phyloP scores from a whole-genome alignment of 2,888 invertebrate species.

The Oscheius sp. region DNA sequence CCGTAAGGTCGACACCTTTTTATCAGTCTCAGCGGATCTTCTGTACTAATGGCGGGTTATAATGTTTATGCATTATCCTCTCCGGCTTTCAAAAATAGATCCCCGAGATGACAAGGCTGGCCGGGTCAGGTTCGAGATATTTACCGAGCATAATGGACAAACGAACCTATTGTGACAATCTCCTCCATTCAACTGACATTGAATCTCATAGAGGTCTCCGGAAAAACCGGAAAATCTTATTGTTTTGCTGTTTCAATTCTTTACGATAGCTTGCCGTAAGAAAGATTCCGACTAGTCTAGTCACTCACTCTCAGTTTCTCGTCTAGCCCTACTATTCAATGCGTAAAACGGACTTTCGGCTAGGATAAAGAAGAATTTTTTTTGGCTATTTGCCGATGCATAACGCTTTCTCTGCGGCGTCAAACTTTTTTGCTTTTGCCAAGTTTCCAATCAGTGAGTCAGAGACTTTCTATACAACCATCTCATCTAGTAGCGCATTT shows the following conservation, averaged over 20 bases:
- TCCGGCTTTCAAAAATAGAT: slow-evolving; percentile 1
- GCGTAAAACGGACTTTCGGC: not conserved
- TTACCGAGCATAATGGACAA: slow-evolving; percentile 30
- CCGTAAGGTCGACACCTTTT: not conserved
- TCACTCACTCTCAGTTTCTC: no score
- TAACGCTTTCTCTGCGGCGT: not conserved
- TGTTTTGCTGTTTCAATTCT: not conserved
- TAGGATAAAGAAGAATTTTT: not conserved
- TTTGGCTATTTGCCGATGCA: not conserved
- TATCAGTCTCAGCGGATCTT: not conserved
- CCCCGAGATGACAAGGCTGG: not conserved
- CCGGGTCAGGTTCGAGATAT: slow-evolving; percentile 26
- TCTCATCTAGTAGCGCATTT: not conserved
- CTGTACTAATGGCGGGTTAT: not conserved
- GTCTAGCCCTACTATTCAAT: no score
- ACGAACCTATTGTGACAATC: slow-evolving; percentile 24
- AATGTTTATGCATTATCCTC: not conserved
- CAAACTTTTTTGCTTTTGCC: not conserved
- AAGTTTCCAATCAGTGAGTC: slow-evolving; percentile 11
- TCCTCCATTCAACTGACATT: slow-evolving; percentile 24
- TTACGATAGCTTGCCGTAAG: no score
- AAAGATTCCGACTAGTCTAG: no score
- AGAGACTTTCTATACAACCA: slow-evolving; percentile 17
- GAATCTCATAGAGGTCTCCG: not conserved
- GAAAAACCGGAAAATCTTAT: slow-evolving; percentile 24